Evolutionary conservation across 2,797 vertebrate genomes (phyloP).

Genomic region (Erpetoichthys calabaricus): DNA sequence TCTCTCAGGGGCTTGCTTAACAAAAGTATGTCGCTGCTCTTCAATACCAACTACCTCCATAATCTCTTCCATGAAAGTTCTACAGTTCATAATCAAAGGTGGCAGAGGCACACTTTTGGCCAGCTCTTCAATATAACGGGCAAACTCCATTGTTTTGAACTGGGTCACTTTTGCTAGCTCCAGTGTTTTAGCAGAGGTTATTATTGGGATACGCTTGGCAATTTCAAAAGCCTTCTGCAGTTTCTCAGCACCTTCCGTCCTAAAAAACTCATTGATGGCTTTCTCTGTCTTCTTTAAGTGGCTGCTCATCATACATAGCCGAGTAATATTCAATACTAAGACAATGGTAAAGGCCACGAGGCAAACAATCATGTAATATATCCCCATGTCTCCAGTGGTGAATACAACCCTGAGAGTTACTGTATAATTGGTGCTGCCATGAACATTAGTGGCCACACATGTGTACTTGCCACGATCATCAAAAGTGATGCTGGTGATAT

Average conservation of each 20-base stretch:
- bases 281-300: conserved; percentile 97
- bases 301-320: conserved; percentile 98
- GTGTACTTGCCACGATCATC: conserved; percentile 92
- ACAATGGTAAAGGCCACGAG: conserved; percentile 91
- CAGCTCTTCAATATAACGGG: conserved; percentile 92
- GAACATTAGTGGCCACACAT: conserved; percentile 66
- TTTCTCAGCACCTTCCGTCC: conserved; percentile 94
- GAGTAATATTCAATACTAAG: conserved; percentile 85
- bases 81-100: conserved; percentile 95
- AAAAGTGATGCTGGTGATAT: conserved; percentile 81
- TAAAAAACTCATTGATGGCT: conserved; percentile 95
- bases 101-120: conserved; percentile 91
- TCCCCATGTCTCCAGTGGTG: conserved; percentile 86
- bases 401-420: conserved; percentile 85
- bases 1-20: conserved; percentile 65
- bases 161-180: conserved; percentile 96
- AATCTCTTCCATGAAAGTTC: conserved; percentile 95
- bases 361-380: conserved; percentile 96
- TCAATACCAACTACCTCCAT: conserved; percentile 92
- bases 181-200: conserved; percentile 94
- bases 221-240: conserved; percentile 97
- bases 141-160: conserved; percentile 98
- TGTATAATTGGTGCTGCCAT: conserved; percentile 74
- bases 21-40: conserved; percentile 85
- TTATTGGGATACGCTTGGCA: conserved; percentile 92